A percentile compares a stretch with the other conserved stretches of the same genome.
These are phyloP conservation scores for Catharus ustulatus DNA, from an alignment of 2,797 vertebrate genomes.

Conservation along the genomic window DNA sequence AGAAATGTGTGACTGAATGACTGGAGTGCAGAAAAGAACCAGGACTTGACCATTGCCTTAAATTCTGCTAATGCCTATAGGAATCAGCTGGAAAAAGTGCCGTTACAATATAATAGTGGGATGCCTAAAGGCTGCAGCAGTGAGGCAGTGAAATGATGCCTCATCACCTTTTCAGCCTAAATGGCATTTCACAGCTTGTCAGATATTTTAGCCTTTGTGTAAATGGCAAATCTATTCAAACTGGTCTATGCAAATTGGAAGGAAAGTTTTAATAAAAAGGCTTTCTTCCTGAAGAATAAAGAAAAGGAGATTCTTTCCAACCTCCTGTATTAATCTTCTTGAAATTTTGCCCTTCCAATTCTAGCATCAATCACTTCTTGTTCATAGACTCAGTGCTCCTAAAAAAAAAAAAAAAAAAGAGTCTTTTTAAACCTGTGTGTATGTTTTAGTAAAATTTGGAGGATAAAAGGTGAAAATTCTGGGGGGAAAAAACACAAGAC, in stretches of 20 bases:
- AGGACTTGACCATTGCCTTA: not conserved
- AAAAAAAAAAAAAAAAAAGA: not conserved
- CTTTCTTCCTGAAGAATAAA: not conserved
- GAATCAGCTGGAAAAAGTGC: not conserved
- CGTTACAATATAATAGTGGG: not conserved
- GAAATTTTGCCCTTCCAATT: not conserved
- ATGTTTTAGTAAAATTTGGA: not conserved
- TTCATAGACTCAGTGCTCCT: not conserved
- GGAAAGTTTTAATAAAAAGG: not conserved
- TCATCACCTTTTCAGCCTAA: not conserved
- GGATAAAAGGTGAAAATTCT: not conserved
- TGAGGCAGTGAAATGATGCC: not conserved
- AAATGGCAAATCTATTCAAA: not conserved
- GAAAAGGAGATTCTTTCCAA: not conserved
- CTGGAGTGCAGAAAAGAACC: not conserved
- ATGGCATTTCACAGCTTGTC: slow-evolving; percentile 18
- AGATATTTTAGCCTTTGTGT: not conserved
- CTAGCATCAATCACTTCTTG: not conserved
- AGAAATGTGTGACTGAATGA: not conserved
- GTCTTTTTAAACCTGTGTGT: not conserved
- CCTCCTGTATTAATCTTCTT: not conserved
- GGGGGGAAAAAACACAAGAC: not conserved
- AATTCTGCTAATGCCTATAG: not conserved
- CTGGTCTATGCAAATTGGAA: not conserved
- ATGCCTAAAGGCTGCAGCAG: not conserved